These are phyloP conservation scores for Galaxias olidus DNA, from an alignment of 2,797 vertebrate genomes.

Conservation along the genomic window DNA sequence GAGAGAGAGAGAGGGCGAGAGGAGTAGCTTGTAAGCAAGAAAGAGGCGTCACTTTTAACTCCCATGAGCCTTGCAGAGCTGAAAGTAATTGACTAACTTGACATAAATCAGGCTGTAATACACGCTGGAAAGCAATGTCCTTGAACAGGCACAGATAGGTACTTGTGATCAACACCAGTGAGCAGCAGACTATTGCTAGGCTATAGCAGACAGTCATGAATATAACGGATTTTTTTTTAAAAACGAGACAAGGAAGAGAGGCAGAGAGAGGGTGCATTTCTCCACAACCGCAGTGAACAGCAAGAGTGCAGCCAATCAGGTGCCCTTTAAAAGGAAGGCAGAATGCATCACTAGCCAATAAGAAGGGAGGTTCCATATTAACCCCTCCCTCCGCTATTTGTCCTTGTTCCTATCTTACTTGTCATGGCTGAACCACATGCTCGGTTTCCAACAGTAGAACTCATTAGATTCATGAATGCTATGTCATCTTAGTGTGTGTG, in stretches of 20 bases:
- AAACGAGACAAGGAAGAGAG: slow-evolving; percentile 18
- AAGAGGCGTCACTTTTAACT: slow-evolving; percentile 65
- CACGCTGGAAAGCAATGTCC: slow-evolving; percentile 50
- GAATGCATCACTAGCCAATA: slow-evolving; percentile 67
- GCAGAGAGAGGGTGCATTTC: slow-evolving; percentile 62
- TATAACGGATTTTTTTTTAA: slow-evolving; percentile 32
- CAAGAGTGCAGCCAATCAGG: slow-evolving; percentile 71
- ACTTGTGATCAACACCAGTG: slow-evolving; percentile 45
- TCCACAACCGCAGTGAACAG: slow-evolving; percentile 73
- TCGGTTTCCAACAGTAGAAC: slow-evolving; percentile 61
- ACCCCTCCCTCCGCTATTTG: slow-evolving; percentile 56
- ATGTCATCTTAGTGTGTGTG: slow-evolving; percentile 34
- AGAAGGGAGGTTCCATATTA: slow-evolving; percentile 54
- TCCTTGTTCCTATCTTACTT: slow-evolving; percentile 57
- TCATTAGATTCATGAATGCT: too few relatives aligned
- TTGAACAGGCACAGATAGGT: slow-evolving; percentile 53
- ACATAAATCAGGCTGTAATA: slow-evolving; percentile 48
- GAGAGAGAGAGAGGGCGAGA: too few relatives aligned
- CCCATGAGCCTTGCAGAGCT: slow-evolving; percentile 49
- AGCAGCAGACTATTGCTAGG: too few relatives aligned
- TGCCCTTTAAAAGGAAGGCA: slow-evolving; percentile 64
- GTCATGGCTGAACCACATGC: slow-evolving; percentile 70
- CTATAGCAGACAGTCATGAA: slow-evolving; percentile 57
- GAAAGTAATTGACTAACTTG: slow-evolving; percentile 61
- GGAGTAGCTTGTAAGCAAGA: slow-evolving; percentile 41